Evolutionary conservation across 2,888 invertebrate genomes (phyloP), one percentile per base, ranked within the genome.

Genomic region (Sicus ferrugineus): DNA sequence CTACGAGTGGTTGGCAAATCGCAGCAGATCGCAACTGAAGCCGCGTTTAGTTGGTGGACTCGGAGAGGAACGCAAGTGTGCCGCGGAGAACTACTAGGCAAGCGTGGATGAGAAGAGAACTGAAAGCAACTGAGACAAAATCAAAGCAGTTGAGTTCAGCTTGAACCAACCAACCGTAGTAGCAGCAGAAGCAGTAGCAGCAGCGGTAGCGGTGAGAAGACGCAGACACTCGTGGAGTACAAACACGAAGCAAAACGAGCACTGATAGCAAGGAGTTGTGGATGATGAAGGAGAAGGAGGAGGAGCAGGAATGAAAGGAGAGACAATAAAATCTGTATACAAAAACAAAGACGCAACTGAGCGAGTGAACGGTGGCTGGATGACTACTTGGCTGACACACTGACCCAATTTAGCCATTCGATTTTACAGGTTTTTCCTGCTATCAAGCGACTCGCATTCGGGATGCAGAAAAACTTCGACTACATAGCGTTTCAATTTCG

Each of bases 341-440:
- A 34, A 23, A 65, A 54, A 23, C 52, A 52, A 65, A 62, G 62
- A n/a, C 52, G 52, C 19, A n/a, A 34, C 34, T 54, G 38, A 56
- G 50, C 31, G 63, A 48, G 63, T n/a, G 48, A 26, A 38, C 63
- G 30, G 61, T 38, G 38, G 46, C 21, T 26, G 34, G 34, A 72
- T 72, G 75, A 72, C 61, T 65, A 70, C 73, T 77, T 75, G 74
- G 75, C 76, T 80, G 81, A 79, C 81, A 81, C 72, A 81, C 74
- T 81, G 79, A 81, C 81, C 81, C 76, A 81, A 81, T 81, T 81
- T 78, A 75, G 72, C 77, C 75, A 78, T 80, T 79, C 79, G 79
- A 81, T 81, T 81, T 81, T 79, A 54, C 65, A 54, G 65, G 65
- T 54, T 65, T 65, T 54, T n/a, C 31, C 16, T 19, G 50, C 21